Evolutionary conservation across 2,113 vertebrate genomes (phyloP).

Genomic region (Corydoras sp.): DNA sequence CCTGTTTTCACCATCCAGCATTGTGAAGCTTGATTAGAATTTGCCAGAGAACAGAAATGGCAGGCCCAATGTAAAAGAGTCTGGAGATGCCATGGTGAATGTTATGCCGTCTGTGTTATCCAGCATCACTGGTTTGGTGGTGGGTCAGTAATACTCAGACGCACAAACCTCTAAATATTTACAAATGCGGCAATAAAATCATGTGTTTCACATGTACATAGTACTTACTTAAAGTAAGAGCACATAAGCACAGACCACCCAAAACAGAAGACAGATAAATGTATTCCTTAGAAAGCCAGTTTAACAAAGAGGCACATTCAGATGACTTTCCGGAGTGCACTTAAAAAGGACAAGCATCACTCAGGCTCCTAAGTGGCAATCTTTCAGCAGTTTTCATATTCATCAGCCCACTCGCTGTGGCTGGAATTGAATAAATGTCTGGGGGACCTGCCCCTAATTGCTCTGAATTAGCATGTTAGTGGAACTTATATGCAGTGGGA

Average conservation of each 20-base stretch:
- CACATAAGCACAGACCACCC: not conserved
- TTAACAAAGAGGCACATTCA: not conserved
- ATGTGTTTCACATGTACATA: not conserved
- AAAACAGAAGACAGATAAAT: constrained; percentile 9
- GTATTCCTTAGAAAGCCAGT: constrained; percentile 10
- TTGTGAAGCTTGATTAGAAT: too few species aligned
- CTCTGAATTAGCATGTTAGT: constrained; percentile 39
- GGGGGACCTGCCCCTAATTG: constrained; percentile 36
- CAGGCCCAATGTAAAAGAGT: too few species aligned
- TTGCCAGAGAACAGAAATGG: too few species aligned
- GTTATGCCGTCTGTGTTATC: too few species aligned
- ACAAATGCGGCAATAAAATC: too few species aligned
- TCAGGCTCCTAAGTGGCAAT: constrained; percentile 33
- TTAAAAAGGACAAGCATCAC: constrained; percentile 37
- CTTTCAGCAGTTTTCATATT: constrained; percentile 34
- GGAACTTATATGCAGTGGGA: constrained; percentile 19
- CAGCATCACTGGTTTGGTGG: too few species aligned
- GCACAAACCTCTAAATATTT: too few species aligned
- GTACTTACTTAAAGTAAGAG: not conserved
- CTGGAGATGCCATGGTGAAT: too few species aligned
- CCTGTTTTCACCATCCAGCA: too few species aligned
- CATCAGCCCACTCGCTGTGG: constrained; percentile 25
- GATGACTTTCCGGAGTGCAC: constrained; percentile 11
- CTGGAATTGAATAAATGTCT: constrained; percentile 30
- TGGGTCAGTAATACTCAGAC: too few species aligned